phyloP scores from a whole-genome alignment of 2,888 invertebrate genomes.

The Autographa gamma region DNA sequence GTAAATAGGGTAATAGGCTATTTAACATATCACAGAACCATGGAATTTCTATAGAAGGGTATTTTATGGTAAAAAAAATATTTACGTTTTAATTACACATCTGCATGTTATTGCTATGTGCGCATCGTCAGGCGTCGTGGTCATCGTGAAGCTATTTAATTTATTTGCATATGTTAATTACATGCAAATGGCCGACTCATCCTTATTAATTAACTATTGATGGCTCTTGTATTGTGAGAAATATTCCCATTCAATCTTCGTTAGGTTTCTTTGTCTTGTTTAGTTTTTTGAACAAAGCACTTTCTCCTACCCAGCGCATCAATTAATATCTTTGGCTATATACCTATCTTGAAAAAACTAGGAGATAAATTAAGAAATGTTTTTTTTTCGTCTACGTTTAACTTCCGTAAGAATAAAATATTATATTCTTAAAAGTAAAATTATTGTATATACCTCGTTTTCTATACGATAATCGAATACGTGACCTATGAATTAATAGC shows the following conservation, averaged over 20 bases:
- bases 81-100: slow-evolving; percentile 24
- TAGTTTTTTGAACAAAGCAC: neutral
- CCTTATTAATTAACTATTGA: neutral
- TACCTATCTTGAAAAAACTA: no score
- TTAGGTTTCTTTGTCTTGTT: neutral
- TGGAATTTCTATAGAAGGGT: slow-evolving; percentile 28
- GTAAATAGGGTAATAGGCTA: slow-evolving; percentile 26
- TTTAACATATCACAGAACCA: slow-evolving; percentile 16
- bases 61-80: slow-evolving; percentile 11
- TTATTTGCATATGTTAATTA: neutral
- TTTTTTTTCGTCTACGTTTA: no score
- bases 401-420: no score
- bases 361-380: no score
- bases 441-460: neutral
- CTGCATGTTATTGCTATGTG: slow-evolving; percentile 26
- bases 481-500: neutral
- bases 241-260: neutral
- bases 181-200: neutral
- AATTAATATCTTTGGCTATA: no score
- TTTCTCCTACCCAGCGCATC: neutral
- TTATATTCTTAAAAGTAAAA: no score
- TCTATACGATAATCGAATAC: neutral
- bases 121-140: slow-evolving; percentile 24
- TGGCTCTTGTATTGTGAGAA: neutral
- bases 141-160: neutral